Base-by-base conservation (phyloP, 2,113 vertebrate genomes). In the Bothrops jararaca region DNA sequence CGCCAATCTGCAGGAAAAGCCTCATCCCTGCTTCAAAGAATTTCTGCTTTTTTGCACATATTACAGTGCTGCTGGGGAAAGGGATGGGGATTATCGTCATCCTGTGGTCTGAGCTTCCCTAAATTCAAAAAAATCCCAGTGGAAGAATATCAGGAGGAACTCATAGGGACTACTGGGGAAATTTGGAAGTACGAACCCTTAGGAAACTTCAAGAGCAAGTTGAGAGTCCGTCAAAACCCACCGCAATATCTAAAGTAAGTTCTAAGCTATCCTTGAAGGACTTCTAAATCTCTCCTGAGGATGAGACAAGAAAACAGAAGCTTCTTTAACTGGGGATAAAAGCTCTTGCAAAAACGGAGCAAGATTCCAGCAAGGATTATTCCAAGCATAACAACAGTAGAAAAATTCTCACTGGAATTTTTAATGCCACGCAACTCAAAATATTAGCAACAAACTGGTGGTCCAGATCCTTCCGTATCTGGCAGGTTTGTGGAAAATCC, bases 381-480 rank as follows among this genome's bases (percentile, higher is more conserved):
- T 29, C 45, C 45, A n/a, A 3, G 12, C 48, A 18, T 29, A n/a
- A 29, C 86, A 52, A 6, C 13, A n/a, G 26, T 13, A 87, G 48
- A 52, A 86, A 86, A 18, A n/a, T n/a, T 13, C 12, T 87, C 26
- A 18, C 48, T 20, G 26, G 45, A 29, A 12, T 42, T 52, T 54
- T 88, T 94, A 95, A 97, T 94, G 88, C 95, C 5, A 69, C 92
- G 93, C 95, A 96, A 96, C 96, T 96, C 95, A 95, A 95, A 96
- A 94, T 92, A 95, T 64, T 23, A 93, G 93, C 91, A 91, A 93
- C 0, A 20, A 50, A 88, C 92, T 8, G 0, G 5, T 91, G 91
- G 45, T 6, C 94, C 91, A 48, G 45, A 24, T 86, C 45, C 45
- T 6, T 53, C 86, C 8, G 8, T 52, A 87, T 52, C 48, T 87